Evolutionary conservation across 2,797 vertebrate genomes (phyloP).

Genomic region (Clarias pachynema): DNA sequence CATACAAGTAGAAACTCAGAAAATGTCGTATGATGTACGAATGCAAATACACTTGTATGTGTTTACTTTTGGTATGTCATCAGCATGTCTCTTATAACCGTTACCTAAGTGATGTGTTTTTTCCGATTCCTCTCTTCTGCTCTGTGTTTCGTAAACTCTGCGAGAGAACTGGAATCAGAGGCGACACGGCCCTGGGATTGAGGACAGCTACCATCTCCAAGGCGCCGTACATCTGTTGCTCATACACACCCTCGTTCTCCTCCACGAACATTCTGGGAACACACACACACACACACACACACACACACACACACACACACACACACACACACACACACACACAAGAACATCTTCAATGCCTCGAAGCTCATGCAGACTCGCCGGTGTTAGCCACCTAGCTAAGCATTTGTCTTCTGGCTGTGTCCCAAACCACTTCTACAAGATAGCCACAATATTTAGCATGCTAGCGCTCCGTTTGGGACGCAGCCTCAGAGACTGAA

Average conservation of each 20-base stretch:
- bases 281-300: conserved; percentile 19
- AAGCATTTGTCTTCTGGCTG: not conserved
- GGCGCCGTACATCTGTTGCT: conserved; percentile 83
- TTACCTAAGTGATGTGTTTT: conserved; percentile 83
- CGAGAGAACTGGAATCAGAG: conserved; percentile 84
- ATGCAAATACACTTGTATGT: not conserved
- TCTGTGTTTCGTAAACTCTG: conserved; percentile 84
- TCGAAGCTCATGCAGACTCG: not conserved
- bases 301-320: conserved; percentile 14
- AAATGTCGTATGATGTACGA: not conserved
- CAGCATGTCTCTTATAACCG: not conserved
- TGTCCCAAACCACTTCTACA: not conserved
- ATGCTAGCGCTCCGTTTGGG: too few species aligned
- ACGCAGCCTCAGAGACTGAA: not conserved
- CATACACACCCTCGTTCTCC: conserved; percentile 83
- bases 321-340: conserved; percentile 9
- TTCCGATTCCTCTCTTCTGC: conserved; percentile 90
- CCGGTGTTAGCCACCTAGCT: not conserved
- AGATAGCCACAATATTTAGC: not conserved
- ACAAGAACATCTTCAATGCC: conserved; percentile 5
- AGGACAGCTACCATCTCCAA: conserved; percentile 83
- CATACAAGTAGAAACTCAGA: not conserved
- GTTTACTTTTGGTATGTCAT: not conserved
- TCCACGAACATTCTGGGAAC: conserved; percentile 84
- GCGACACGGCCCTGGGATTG: conserved; percentile 76